phyloP scores from a whole-genome alignment of 2,797 vertebrate species.

The Tolypeutes matacus region DNA sequence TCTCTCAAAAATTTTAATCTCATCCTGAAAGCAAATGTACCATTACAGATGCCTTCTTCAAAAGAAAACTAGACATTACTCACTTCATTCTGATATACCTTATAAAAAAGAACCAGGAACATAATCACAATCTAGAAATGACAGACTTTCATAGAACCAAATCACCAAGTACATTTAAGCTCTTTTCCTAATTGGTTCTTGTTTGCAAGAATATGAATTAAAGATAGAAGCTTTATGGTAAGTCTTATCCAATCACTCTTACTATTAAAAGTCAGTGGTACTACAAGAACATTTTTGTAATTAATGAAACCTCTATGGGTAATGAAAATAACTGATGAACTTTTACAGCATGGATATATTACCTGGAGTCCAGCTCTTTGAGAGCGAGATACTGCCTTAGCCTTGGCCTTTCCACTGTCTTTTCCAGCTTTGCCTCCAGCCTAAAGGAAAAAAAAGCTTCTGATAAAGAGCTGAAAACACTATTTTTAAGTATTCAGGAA shows the following conservation, averaged over 20 bases:
- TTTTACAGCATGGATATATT: neutral
- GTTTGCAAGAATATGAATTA: slow-evolving; percentile 19
- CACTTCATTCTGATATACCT: neutral
- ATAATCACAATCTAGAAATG: slow-evolving; percentile 23
- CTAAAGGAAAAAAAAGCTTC: slow-evolving; percentile 84
- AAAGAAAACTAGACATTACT: slow-evolving; percentile 5
- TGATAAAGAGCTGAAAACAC: slow-evolving; percentile 37
- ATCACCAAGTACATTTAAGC: slow-evolving; percentile 30
- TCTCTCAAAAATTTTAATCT: neutral
- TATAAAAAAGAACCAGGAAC: slow-evolving; percentile 37
- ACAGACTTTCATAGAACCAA: slow-evolving; percentile 17
- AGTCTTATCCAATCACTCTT: neutral
- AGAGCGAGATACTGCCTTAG: slow-evolving; percentile 97
- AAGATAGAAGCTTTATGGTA: slow-evolving; percentile 11
- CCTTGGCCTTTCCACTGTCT: slow-evolving; percentile 98
- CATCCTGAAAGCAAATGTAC: neutral
- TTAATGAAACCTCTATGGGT: neutral
- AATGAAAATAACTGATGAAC: neutral
- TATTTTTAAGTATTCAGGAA: neutral
- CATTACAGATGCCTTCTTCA: neutral
- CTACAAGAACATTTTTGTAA: neutral
- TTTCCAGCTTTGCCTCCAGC: slow-evolving; percentile 98
- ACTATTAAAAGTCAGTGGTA: neutral
- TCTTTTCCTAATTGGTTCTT: neutral
- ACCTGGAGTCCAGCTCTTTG: slow-evolving; percentile 98